Percentiles rank a stretch among this genome's conserved stretches.
phyloP scores from a whole-genome alignment of 2,888 invertebrate species.

The Lasioglossum figueresi region DNA sequence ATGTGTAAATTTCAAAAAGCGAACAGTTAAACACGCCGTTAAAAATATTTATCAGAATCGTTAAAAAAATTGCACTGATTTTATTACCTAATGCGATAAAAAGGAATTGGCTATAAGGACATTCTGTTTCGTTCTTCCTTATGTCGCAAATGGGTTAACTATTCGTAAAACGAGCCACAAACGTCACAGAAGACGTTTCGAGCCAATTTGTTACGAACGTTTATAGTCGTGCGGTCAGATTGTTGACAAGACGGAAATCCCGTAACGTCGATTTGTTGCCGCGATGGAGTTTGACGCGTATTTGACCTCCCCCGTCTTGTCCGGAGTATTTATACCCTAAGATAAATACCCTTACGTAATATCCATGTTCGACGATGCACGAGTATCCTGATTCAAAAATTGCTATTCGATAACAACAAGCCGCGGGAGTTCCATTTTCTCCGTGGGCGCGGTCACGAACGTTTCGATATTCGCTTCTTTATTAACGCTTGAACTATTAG shows the following conservation, averaged over 20 bases:
- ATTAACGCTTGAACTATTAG: neutral
- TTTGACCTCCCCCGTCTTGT: slow-evolving; percentile 40
- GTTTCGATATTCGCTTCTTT: neutral
- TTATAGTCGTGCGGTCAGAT: neutral
- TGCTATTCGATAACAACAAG: neutral
- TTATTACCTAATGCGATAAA: neutral
- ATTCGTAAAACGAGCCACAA: neutral
- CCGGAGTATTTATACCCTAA: slow-evolving; percentile 68
- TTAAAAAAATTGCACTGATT: neutral
- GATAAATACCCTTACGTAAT: slow-evolving; percentile 66
- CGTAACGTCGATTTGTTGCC: slow-evolving; percentile 32
- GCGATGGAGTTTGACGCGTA: slow-evolving; percentile 48
- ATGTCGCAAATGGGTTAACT: neutral
- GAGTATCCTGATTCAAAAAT: slow-evolving; percentile 11
- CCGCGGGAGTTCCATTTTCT: neutral
- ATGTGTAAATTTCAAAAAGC: no score
- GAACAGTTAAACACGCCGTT: no score
- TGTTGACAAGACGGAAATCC: slow-evolving; percentile 1
- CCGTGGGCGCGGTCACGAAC: neutral
- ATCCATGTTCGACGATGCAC: neutral
- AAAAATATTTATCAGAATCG: no score
- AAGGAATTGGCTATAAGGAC: neutral
- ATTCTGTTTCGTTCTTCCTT: neutral
- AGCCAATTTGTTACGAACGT: neutral
- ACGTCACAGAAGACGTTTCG: neutral